Conservation (phyloP, 2,888 invertebrate genomes). For the Macrophya annulata region DNA sequence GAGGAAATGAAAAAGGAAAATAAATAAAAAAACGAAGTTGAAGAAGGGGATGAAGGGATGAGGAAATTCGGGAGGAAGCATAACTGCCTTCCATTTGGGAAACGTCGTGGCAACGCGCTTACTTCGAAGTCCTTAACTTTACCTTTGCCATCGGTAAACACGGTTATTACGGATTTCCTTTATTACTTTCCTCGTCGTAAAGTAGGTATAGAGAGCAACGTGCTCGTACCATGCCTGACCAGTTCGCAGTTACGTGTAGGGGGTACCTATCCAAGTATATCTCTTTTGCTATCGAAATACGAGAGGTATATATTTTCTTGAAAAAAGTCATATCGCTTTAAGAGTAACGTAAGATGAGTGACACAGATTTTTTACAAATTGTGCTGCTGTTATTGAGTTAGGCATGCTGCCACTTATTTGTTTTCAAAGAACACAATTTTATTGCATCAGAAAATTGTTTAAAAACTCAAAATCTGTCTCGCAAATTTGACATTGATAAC, state of each 20-base stretch:
- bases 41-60: constrained; percentile 18
- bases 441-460: not conserved
- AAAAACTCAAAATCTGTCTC: not conserved
- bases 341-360: not conserved
- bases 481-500: not conserved
- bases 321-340: not conserved
- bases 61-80: constrained; percentile 28
- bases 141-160: constrained; percentile 36
- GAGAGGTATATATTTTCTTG: not conserved
- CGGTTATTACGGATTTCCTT: constrained; percentile 42
- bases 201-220: constrained; percentile 12
- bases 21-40: not conserved
- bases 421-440: not conserved
- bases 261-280: not conserved
- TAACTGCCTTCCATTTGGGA: constrained; percentile 35
- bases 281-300: not conserved
- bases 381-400: not conserved
- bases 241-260: constrained; percentile 8
- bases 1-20: constrained; percentile 22
- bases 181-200: constrained; percentile 24
- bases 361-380: not conserved
- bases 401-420: not conserved
- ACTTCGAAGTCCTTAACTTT: constrained; percentile 27
- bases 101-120: constrained; percentile 34
- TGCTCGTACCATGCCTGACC: not conserved